phyloP scores from a whole-genome alignment of 2,113 vertebrate genomes.

The Raja brachyura region DNA sequence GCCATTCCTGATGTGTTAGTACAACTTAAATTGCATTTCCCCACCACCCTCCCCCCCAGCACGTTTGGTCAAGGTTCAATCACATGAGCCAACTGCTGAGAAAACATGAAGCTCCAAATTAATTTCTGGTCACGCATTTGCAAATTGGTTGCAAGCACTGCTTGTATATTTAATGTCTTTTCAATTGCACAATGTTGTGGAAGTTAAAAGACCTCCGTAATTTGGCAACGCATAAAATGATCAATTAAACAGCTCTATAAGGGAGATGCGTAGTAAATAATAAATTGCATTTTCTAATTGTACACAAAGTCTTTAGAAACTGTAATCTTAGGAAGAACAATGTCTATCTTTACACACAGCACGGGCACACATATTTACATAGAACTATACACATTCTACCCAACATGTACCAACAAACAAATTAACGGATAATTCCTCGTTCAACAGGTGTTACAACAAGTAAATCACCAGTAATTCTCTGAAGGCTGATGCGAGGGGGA shows the following conservation, averaged over 20 bases:
- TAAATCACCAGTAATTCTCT: not conserved
- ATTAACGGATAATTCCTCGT: not conserved
- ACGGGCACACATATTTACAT: slow-evolving; percentile 23
- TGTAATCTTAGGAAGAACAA: not conserved
- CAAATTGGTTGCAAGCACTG: not conserved
- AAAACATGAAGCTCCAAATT: not conserved
- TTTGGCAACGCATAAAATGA: not conserved
- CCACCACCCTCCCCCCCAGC: not conserved
- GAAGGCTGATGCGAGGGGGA: not conserved
- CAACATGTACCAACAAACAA: slow-evolving; percentile 32
- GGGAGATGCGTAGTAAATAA: not conserved
- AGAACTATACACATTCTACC: not conserved
- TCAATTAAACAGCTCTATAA: not conserved
- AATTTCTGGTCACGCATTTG: not conserved
- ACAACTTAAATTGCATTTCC: not conserved
- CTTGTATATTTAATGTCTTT: not conserved
- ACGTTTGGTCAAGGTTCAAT: not conserved
- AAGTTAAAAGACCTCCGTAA: not conserved
- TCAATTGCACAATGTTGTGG: not conserved
- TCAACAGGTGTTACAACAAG: not conserved
- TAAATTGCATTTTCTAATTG: slow-evolving; percentile 22
- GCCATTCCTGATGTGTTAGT: not conserved
- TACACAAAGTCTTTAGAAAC: not conserved
- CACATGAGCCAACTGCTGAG: not conserved
- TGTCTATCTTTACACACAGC: slow-evolving; percentile 21